Evolutionary conservation across 2,113 vertebrate species (phyloP).

Genomic region (Calonectris borealis): DNA sequence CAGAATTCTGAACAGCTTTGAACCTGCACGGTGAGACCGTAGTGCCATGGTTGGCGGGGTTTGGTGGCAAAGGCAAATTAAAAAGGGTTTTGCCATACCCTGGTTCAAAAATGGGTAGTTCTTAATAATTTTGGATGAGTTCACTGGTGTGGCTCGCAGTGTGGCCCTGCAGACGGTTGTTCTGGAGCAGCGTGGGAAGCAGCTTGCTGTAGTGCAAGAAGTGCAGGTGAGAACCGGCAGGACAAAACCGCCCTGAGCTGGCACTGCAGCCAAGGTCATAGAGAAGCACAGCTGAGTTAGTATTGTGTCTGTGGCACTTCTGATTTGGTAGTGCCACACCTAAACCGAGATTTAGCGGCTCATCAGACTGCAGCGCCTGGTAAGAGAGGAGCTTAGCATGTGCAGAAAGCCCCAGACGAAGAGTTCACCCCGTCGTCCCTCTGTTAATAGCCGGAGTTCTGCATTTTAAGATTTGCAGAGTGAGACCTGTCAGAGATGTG

Average conservation of each 20-base stretch:
- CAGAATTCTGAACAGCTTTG: not conserved
- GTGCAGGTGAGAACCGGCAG: too few species aligned
- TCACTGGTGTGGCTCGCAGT: not conserved
- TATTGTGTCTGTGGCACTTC: not conserved
- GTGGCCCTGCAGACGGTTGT: not conserved
- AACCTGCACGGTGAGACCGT: fast-evolving
- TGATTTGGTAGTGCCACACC: not conserved
- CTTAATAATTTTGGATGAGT: not conserved
- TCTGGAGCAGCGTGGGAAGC: not conserved
- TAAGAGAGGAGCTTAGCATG: not conserved
- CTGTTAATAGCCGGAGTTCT: not conserved
- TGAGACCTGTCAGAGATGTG: not conserved
- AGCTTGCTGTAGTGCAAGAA: not conserved
- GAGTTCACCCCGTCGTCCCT: not conserved
- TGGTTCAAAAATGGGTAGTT: not conserved
- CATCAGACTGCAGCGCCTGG: fast-evolving
- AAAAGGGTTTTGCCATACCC: not conserved
- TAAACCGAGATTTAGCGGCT: not conserved
- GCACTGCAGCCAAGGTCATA: fast-evolving
- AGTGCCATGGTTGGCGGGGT: not conserved
- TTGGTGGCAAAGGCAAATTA: not conserved
- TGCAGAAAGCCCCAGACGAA: not conserved
- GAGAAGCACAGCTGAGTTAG: not conserved
- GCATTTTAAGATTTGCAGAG: not conserved
- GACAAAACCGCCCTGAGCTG: not conserved